Conservation (phyloP, 2,888 invertebrate species). For the Disparrhopalites patrizii region DNA sequence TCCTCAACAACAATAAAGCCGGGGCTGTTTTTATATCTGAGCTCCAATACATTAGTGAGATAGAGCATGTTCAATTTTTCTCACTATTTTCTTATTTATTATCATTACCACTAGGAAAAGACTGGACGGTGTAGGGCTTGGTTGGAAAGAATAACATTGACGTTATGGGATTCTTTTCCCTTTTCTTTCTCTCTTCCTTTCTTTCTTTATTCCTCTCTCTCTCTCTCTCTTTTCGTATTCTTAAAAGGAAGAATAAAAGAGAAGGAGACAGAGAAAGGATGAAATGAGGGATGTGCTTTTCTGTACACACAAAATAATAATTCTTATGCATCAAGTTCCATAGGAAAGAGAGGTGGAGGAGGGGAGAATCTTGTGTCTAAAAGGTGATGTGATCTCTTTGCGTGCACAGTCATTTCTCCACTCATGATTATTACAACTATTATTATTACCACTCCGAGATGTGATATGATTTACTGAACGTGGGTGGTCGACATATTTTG, state of each 20-base stretch:
- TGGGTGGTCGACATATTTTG: slow-evolving; percentile 30
- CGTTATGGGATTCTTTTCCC: too few species aligned
- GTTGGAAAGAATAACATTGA: neutral
- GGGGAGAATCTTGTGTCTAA: neutral
- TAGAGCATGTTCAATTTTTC: neutral
- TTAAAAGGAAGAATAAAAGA: too few species aligned
- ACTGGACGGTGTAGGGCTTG: neutral
- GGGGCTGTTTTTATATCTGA: too few species aligned
- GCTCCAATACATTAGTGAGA: too few species aligned
- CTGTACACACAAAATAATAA: neutral
- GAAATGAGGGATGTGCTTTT: neutral
- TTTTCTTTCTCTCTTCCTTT: too few species aligned
- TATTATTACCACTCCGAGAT: too few species aligned
- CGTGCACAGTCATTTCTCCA: slow-evolving; percentile 19
- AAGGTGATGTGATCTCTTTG: slow-evolving; percentile 19
- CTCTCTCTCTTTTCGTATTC: too few species aligned
- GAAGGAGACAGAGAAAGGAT: neutral
- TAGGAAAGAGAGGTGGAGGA: neutral
- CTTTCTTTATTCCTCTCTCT: too few species aligned
- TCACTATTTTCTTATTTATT: neutral
- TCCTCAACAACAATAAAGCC: too few species aligned
- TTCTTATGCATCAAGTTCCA: neutral
- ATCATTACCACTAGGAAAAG: neutral
- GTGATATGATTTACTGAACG: slow-evolving; percentile 27
- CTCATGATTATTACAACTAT: slow-evolving; percentile 13